phyloP scores from a whole-genome alignment of 2,888 invertebrate species.

The Agrilus cyanescens region DNA sequence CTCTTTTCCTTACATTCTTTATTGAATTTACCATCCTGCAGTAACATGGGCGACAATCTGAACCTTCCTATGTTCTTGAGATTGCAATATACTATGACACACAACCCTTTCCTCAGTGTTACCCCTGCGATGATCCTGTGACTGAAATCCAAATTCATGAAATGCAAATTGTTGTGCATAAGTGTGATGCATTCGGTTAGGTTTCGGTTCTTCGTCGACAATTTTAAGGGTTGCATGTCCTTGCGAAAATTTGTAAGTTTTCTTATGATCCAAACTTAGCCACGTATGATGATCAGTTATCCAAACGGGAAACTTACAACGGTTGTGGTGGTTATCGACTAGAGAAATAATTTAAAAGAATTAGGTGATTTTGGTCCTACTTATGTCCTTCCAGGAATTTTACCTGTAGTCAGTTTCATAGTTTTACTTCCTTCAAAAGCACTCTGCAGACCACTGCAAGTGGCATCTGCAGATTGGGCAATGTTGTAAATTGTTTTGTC shows the following conservation, averaged over 20 bases:
- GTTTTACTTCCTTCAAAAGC: constrained; percentile 67
- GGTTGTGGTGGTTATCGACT: constrained; percentile 64
- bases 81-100: constrained; percentile 48
- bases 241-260: constrained; percentile 61
- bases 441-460: constrained; percentile 64
- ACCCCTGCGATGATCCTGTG: constrained; percentile 29
- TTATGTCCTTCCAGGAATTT: constrained; percentile 6
- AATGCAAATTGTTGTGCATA: constrained; percentile 26
- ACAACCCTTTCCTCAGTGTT: constrained; percentile 46
- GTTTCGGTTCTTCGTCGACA: constrained; percentile 28
- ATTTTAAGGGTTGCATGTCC: constrained; percentile 55
- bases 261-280: constrained; percentile 63
- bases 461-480: constrained; percentile 69
- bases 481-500: constrained; percentile 50
- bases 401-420: constrained; percentile 66
- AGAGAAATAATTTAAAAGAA: constrained; percentile 18
- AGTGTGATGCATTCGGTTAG: constrained; percentile 23
- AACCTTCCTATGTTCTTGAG: constrained; percentile 47
- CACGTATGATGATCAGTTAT: constrained; percentile 69
- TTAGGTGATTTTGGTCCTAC: too few species aligned
- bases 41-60: constrained; percentile 65
- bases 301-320: constrained; percentile 70
- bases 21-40: constrained; percentile 54
- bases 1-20: too few species aligned
- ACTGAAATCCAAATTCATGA: constrained; percentile 29